phyloP scores from a whole-genome alignment of 2,888 invertebrate genomes.

The Imbricaverruca yamaguchii region DNA sequence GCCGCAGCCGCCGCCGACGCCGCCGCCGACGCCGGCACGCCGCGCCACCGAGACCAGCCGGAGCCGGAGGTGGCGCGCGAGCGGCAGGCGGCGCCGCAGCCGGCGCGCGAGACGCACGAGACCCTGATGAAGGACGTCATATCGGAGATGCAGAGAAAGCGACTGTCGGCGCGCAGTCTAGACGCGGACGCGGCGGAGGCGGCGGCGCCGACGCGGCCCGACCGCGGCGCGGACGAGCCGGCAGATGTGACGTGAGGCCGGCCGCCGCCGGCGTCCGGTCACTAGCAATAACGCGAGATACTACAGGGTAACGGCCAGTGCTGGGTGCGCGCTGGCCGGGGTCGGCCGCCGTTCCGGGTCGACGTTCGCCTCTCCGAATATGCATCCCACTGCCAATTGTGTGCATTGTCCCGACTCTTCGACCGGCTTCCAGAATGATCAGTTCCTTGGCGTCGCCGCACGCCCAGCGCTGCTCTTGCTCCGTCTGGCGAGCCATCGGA shows the following conservation, averaged over 20 bases:
- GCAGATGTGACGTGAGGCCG: not conserved
- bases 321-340: not conserved
- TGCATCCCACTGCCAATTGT: conserved; percentile 14
- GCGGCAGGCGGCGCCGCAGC: not conserved
- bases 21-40: too few relatives aligned
- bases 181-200: not conserved
- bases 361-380: not conserved
- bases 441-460: conserved; percentile 1
- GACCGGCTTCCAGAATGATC: not conserved
- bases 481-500: not conserved
- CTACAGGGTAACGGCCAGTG: not conserved
- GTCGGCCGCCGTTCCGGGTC: not conserved
- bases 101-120: conserved; percentile 2
- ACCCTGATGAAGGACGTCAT: not conserved
- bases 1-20: too few relatives aligned
- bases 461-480: not conserved
- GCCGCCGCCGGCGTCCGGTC: not conserved
- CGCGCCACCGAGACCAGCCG: too few relatives aligned
- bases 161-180: not conserved
- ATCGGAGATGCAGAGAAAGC: not conserved
- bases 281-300: not conserved
- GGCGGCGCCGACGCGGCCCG: too few relatives aligned
- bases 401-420: not conserved
- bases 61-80: not conserved
- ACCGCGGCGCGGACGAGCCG: not conserved